Base-by-base conservation (phyloP, 2,113 vertebrate species). In the Gambusia affinis region DNA sequence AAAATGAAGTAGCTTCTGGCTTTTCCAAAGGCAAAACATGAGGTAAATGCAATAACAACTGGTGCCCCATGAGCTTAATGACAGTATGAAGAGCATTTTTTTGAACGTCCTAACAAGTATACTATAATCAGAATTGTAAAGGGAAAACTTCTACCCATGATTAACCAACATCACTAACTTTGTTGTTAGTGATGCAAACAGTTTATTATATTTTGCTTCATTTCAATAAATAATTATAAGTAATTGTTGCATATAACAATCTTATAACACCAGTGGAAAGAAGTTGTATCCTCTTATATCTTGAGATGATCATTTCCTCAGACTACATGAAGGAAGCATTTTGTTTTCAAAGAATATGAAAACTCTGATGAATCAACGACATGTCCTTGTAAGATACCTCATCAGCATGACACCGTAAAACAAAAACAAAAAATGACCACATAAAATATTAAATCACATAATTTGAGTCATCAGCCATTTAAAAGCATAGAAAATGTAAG, bases 1-100 rank as follows among this genome's bases (percentile, higher is more conserved):
- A 35, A 57, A 54, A 54, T 6, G 35, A 71, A 66, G n/a, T n/a
- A 22, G 17, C 17, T 47, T 31, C 22, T 64, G 29, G 5, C 60
- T 77, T 71, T 42, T 71, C 28, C 33, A 65, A 71, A 60, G 44
- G 51, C 8, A 0, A 77, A 70, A 12, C 39, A 31, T 2, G 54
- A 57, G 51, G 22, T 57, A 7, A n/a, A 57, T 33, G 39, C 28
- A 29, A 42, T 30, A 76, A 63, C 69, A 63, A 76, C 5, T 33
- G 27, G 31, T 61, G 28, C 19, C 47, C 15, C 37, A 39, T 42
- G 1, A 22, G 15, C 17, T 35, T 17, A 64, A 64, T 12, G 1
- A 64, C 1, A 22, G 8, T 33, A 10, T 33, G 8, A 42, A 42
- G 4, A 44, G 5, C 3, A 0, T 10, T 8, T 57, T 54, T n/a